These are phyloP conservation scores for Cottoperca gobio DNA, from an alignment of 2,797 vertebrate genomes.

Conservation along the genomic window DNA sequence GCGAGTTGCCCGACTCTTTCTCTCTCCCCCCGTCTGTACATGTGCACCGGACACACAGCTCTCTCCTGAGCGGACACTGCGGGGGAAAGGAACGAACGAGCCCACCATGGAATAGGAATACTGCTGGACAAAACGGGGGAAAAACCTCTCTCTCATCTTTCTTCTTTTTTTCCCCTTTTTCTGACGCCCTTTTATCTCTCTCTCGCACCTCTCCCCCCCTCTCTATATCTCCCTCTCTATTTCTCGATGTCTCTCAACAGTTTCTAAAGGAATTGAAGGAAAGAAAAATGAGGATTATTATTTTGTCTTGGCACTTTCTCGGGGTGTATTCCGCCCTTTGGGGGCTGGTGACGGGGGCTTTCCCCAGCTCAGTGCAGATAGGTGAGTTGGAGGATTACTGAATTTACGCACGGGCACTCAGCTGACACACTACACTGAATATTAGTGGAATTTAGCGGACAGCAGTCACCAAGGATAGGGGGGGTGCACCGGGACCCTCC, in stretches of 20 bases:
- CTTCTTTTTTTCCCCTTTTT: conserved; percentile 63
- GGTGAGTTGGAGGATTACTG: conserved; percentile 87
- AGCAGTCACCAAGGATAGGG: conserved; percentile 7
- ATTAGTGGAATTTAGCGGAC: conserved; percentile 29
- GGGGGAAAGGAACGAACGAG: conserved; percentile 83
- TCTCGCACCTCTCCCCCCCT: conserved; percentile 30
- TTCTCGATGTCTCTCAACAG: conserved; percentile 94
- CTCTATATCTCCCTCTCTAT: conserved; percentile 81
- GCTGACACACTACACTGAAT: conserved; percentile 45
- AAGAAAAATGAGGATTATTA: conserved; percentile 95
- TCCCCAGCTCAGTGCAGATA: conserved; percentile 99
- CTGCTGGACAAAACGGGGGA: conserved; percentile 75
- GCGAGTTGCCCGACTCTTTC: conserved; percentile 75
- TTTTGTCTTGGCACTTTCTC: conserved; percentile 93
- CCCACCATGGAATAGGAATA: conserved; percentile 88
- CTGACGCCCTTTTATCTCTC: conserved; percentile 76
- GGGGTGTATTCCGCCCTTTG: conserved; percentile 96
- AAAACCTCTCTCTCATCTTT: conserved; percentile 64
- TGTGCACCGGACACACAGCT: conserved; percentile 87
- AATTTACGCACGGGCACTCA: conserved; percentile 66
- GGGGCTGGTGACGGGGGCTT: conserved; percentile 96
- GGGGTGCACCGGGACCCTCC: conserved; percentile 14
- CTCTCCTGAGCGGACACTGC: conserved; percentile 91
- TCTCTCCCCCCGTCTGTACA: conserved; percentile 70
- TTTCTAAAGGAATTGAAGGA: conserved; percentile 88